Evolutionary conservation across 2,797 vertebrate species (phyloP).

Genomic region (Galaxias olidus): DNA sequence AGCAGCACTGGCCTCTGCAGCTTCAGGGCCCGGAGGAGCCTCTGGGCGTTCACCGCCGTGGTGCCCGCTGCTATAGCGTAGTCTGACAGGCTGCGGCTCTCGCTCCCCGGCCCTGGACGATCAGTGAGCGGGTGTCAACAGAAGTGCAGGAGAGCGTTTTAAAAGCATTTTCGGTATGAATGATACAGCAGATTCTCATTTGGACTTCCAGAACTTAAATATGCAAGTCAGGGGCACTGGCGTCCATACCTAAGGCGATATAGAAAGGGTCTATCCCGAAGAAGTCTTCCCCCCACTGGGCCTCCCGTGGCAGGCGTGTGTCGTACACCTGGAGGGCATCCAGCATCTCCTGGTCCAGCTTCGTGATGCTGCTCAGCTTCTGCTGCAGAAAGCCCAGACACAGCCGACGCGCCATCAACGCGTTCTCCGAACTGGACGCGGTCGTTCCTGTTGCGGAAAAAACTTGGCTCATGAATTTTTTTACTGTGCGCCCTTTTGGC

Average conservation of each 20-base stretch:
- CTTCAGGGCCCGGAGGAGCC: conserved; percentile 89
- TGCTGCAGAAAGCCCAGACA: conserved; percentile 83
- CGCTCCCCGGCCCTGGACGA: conserved; percentile 76
- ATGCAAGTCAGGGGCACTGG: neutral
- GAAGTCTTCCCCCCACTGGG: conserved; percentile 81
- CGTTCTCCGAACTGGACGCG: conserved; percentile 76
- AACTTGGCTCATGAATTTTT: too few species aligned
- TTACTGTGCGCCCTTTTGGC: too few species aligned
- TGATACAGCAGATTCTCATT: neutral
- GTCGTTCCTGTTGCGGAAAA: conserved; percentile 78
- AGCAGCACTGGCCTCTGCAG: conserved; percentile 90
- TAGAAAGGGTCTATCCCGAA: conserved; percentile 95
- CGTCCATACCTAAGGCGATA: conserved; percentile 81
- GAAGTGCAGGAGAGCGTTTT: neutral
- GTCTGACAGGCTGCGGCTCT: conserved; percentile 74
- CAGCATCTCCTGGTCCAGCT: conserved; percentile 78
- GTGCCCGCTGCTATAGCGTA: conserved; percentile 91
- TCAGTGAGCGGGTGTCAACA: too few species aligned
- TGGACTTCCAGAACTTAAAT: neutral
- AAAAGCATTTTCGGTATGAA: neutral
- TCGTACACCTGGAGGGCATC: conserved; percentile 87
- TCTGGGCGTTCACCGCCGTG: conserved; percentile 90
- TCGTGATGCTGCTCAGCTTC: conserved; percentile 75
- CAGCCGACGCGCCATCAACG: conserved; percentile 77
- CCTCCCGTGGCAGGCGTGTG: conserved; percentile 72